Evolutionary conservation across 92 coral and sea anemone species (phyloP), one percentile per base, ranked within the genome.

Genomic region (Epizoanthus ramosus): DNA sequence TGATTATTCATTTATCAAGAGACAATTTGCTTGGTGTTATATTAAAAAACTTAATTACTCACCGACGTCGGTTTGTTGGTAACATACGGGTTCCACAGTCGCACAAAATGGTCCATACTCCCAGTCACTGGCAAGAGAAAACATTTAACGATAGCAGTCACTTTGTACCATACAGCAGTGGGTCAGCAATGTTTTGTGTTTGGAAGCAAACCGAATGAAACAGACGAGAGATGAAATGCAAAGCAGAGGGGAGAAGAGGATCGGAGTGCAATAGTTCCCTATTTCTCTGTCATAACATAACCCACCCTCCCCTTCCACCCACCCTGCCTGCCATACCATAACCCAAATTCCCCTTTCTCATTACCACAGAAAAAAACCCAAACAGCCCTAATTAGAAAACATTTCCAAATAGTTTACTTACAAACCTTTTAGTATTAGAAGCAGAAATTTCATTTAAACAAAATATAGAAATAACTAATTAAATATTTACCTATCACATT

Each of bases 11-110:
- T 37, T 37, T 37, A 37, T 6, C 6, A 37, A 37, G 5, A 37
- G 54, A 50, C 54, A 50, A 50, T 9, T 50, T 50, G 31, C 2
- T 9, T 3, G 9, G 15, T 10, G 54, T 12, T 50, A 50, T 50
- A 50, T 50, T 13, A 9, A 9, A 50, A 9, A 10, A 3, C 8
- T 9, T 50, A 8, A 66, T 3, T 66, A 89, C 98, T 89, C 58
- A 93, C 98, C 68, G 99, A 90, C n/a, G 99, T 94, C 3, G 98
- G 94, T 70, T 97, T 97, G 8, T 87, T 76, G 52, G 99, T 91
- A 13, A 97, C 93, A 77, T 97, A 97, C 9, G 99, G 99, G 72
- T 97, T 97, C 99, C 99, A 97, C 35, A 97, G 84, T 54, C 98
- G 91, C 1, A 97, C 94, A 45, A 94, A 91, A 59, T 92, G 98